Conservation (phyloP, 2,797 vertebrate species). For the Oophaga sylvatica region DNA sequence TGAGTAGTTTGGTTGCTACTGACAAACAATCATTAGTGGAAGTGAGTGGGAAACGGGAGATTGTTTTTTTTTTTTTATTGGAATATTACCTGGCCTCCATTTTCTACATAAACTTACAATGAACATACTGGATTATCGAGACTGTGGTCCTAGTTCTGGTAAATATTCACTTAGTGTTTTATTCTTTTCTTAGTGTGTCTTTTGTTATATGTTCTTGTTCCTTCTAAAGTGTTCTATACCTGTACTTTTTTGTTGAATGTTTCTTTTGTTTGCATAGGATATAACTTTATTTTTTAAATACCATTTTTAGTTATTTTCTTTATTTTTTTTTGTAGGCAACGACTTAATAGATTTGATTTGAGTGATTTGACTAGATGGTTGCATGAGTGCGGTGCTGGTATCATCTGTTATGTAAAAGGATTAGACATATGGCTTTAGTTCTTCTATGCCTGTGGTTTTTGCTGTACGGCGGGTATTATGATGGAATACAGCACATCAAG, state of each 20-base stretch:
- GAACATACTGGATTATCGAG: conserved; percentile 63
- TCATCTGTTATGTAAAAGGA: conserved; percentile 58
- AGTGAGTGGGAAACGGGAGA: background rate
- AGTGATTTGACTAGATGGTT: background rate
- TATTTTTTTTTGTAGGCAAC: background rate
- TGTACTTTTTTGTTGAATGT: background rate
- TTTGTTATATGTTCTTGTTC: background rate
- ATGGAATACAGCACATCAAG: background rate
- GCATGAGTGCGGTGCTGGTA: conserved; percentile 42
- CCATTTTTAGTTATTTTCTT: background rate
- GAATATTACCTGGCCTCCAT: conserved; percentile 48
- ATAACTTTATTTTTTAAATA: conserved; percentile 18
- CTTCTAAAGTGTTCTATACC: background rate
- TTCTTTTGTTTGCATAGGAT: background rate
- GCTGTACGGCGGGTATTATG: background rate
- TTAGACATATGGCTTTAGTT: conserved; percentile 59
- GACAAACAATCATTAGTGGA: conserved; percentile 68
- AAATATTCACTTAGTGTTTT: conserved; percentile 45
- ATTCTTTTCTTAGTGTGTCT: conserved; percentile 12
- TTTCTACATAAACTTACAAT: conserved; percentile 48
- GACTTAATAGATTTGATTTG: conserved; percentile 28
- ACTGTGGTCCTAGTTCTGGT: conserved; percentile 62
- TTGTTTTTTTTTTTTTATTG: too few relatives aligned
- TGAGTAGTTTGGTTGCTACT: conserved; percentile 67
- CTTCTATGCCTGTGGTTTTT: conserved; percentile 41